A percentile compares a stretch with the other conserved stretches of the same genome.
phyloP scores from a whole-genome alignment of 2,797 vertebrate species.

The Propithecus deckenii region DNA sequence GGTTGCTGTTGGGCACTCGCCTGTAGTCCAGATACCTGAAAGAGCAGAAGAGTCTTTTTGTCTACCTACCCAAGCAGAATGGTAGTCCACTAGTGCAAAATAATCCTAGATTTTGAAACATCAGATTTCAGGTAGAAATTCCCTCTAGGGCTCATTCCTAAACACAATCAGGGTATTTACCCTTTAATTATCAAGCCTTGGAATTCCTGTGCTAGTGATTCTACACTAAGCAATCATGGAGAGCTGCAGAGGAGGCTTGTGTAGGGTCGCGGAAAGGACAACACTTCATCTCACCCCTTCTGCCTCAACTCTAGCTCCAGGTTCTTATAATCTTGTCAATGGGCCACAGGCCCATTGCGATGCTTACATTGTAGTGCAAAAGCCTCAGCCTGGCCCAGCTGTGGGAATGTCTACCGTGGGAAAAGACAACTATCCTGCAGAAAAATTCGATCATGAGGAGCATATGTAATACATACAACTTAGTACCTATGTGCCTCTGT shows the following conservation, averaged over 20 bases:
- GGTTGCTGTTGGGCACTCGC: constrained; percentile 91
- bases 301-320: not conserved
- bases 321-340: constrained; percentile 35
- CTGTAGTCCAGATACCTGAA: constrained; percentile 90
- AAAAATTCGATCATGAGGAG: not conserved
- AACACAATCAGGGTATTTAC: not conserved
- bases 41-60: constrained; percentile 16
- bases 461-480: not conserved
- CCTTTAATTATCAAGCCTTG: not conserved
- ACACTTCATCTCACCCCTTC: not conserved
- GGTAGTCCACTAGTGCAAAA: not conserved
- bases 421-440: not conserved
- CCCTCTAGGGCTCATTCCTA: not conserved
- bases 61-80: constrained; percentile 24
- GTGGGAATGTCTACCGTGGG: not conserved
- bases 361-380: not conserved
- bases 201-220: not conserved
- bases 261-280: constrained; percentile 20
- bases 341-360: not conserved
- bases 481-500: not conserved
- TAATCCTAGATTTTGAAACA: not conserved
- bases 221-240: not conserved
- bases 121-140: constrained; percentile 9
- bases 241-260: not conserved
- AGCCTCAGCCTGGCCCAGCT: not conserved